Evolutionary conservation across 2,113 vertebrate species (phyloP).

Genomic region (Apteryx mantelli): DNA sequence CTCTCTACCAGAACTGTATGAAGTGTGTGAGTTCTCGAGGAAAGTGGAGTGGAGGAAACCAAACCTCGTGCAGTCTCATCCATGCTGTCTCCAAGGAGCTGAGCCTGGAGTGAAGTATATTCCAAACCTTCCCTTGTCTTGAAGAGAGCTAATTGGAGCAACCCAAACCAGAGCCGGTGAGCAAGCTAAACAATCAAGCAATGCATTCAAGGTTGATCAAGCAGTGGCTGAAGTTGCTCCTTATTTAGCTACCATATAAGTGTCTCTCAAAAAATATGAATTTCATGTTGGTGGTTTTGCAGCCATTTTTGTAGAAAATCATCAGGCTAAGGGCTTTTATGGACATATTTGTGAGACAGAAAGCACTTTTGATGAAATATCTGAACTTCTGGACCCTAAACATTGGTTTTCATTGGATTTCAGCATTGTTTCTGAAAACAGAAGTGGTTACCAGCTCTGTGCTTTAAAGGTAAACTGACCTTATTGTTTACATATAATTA

Average conservation of each 20-base stretch:
- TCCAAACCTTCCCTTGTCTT: background rate
- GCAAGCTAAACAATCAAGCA: background rate
- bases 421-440: background rate
- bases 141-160: background rate
- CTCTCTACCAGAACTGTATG: background rate
- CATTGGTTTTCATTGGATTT: background rate
- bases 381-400: background rate
- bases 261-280: background rate
- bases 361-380: background rate
- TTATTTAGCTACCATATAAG: background rate
- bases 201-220: background rate
- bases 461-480: background rate
- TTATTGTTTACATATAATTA: background rate
- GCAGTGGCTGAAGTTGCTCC: background rate
- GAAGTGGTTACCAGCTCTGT: background rate
- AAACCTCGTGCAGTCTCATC: background rate
- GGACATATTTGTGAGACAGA: background rate
- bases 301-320: background rate
- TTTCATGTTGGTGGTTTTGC: background rate
- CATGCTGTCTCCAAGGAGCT: background rate
- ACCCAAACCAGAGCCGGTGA: background rate
- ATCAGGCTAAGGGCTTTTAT: background rate
- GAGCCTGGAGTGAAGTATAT: background rate
- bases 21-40: background rate
- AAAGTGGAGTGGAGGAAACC: background rate